A percentile compares a stretch with the other conserved stretches of the same genome.
These are phyloP conservation scores for Stylophora pistillata DNA, from an alignment of 64 coral and sea anemone genomes.

Conservation along the genomic window DNA sequence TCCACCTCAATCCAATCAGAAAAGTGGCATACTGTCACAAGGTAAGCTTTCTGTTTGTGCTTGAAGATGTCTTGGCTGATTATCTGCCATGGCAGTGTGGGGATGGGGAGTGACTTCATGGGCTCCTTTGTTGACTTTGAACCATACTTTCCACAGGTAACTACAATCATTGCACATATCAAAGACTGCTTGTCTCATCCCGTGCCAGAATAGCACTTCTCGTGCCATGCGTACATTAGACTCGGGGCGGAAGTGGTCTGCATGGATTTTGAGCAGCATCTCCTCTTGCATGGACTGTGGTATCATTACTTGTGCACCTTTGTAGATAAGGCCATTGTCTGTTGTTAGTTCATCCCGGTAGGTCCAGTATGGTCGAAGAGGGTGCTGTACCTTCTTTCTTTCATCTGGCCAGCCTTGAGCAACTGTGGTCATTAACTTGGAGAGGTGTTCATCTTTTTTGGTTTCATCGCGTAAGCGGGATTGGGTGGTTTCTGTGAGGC, in stretches of 20 bases:
- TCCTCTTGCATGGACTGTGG: constrained; percentile 53
- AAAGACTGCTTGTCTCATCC: constrained; percentile 39
- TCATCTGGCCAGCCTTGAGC: constrained; percentile 33
- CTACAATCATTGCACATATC: constrained; percentile 48
- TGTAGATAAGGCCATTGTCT: constrained; percentile 62
- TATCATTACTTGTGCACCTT: constrained; percentile 24
- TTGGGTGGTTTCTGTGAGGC: constrained; percentile 35
- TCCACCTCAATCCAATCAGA: constrained; percentile 62
- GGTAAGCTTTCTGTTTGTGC: constrained; percentile 5
- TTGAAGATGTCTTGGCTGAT: constrained; percentile 54
- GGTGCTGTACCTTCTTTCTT: neutral
- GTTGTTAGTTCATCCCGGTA: constrained; percentile 55
- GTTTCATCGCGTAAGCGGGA: constrained; percentile 32
- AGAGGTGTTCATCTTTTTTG: constrained; percentile 22
- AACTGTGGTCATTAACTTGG: constrained; percentile 16
- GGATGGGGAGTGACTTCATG: constrained; percentile 45
- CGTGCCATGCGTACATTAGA: constrained; percentile 44
- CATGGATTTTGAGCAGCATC: constrained; percentile 61
- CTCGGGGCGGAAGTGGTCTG: constrained; percentile 49
- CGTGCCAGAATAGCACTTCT: constrained; percentile 57
- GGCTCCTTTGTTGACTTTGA: constrained; percentile 35
- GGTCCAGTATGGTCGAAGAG: constrained; percentile 38
- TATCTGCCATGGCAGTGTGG: constrained; percentile 56
- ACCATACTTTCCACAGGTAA: constrained; percentile 31
- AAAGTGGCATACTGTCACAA: constrained; percentile 60